phyloP scores from a whole-genome alignment of 2,888 invertebrate genomes.

The Melieria omissa region DNA sequence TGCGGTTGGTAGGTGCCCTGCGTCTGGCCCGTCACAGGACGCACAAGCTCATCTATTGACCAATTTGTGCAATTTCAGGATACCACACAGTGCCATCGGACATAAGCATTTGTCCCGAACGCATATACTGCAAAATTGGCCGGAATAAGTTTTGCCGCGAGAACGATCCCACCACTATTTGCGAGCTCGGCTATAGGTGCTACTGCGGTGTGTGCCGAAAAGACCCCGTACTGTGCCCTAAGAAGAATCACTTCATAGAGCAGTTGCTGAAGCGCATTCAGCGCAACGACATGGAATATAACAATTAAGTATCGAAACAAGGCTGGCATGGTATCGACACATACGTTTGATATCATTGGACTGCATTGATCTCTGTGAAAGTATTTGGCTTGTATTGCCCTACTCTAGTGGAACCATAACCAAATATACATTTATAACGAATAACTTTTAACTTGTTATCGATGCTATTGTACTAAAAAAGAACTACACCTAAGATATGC shows the following conservation, averaged over 20 bases:
- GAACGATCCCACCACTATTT: slow-evolving; percentile 11
- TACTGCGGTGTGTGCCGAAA: slow-evolving; percentile 33
- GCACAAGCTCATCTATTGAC: too few relatives aligned
- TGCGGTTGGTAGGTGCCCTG: too few relatives aligned
- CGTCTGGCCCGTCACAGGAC: too few relatives aligned
- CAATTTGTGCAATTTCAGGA: too few relatives aligned
- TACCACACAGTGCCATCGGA: too few relatives aligned
- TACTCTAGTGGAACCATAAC: too few relatives aligned
- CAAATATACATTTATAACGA: too few relatives aligned
- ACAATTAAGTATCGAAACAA: neutral
- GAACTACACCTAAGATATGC: neutral
- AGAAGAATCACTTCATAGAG: neutral
- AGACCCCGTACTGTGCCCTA: slow-evolving; percentile 32
- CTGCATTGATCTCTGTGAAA: neutral
- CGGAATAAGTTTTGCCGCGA: too few relatives aligned
- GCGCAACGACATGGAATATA: neutral
- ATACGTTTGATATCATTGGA: neutral
- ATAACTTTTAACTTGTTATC: neutral
- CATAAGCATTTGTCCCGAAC: too few relatives aligned
- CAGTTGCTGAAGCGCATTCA: neutral
- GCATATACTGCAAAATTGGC: too few relatives aligned
- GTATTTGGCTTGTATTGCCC: neutral
- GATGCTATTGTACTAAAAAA: neutral
- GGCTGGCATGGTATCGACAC: neutral
- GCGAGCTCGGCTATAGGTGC: slow-evolving; percentile 41